These are phyloP conservation scores for Urocynchramus pylzowi DNA, from an alignment of 2,113 vertebrate species.

Conservation along the genomic window DNA sequence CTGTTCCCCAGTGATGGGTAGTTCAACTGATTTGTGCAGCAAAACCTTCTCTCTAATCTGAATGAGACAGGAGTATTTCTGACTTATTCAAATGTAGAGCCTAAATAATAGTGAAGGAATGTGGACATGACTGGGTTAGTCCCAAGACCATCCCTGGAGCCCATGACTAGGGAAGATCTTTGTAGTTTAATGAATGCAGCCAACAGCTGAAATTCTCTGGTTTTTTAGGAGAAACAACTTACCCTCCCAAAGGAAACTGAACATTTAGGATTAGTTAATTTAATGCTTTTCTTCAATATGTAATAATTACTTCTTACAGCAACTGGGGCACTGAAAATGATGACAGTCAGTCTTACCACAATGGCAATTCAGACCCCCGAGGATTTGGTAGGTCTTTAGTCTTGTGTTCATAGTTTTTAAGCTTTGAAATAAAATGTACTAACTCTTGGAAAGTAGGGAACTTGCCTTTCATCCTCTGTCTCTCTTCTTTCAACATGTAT, in stretches of 20 bases:
- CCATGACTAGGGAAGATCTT: neutral
- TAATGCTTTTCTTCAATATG: neutral
- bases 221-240: neutral
- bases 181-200: neutral
- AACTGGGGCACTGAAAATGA: constrained; percentile 97
- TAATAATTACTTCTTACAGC: constrained; percentile 66
- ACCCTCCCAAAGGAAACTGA: neutral
- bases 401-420: neutral
- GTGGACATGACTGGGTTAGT: neutral
- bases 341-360: constrained; percentile 87
- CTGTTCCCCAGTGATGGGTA: neutral
- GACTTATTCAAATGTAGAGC: neutral
- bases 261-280: neutral
- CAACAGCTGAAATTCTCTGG: neutral
- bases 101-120: neutral
- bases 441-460: neutral
- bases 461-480: neutral
- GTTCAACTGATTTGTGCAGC: neutral
- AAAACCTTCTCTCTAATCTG: neutral
- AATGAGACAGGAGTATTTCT: neutral
- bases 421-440: neutral
- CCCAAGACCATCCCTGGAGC: neutral
- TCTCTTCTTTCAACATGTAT: neutral
- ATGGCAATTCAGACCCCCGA: constrained; percentile 94
- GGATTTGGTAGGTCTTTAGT: constrained; percentile 84